Evolutionary conservation across 2,888 invertebrate species (phyloP).

Genomic region (Brachynemurus nebulosus): DNA sequence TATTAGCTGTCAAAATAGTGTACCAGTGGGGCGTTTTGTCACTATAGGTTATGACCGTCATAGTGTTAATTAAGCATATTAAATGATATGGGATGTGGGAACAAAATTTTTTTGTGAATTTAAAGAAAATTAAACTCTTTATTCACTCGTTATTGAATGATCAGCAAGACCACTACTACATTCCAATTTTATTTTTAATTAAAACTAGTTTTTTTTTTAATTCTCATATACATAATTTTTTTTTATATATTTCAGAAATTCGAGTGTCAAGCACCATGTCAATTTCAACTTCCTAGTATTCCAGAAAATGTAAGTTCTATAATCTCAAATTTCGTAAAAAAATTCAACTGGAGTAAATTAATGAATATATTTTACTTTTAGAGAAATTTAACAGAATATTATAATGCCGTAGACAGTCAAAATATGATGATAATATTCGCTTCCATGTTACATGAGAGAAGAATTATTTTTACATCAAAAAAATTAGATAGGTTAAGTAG

Average conservation of each 20-base stretch:
- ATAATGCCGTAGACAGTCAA: conserved; percentile 86
- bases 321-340: background rate
- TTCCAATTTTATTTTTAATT: no score
- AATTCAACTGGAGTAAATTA: background rate
- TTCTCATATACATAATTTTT: no score
- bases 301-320: conserved; percentile 77
- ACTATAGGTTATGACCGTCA: no score
- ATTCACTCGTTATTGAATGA: no score
- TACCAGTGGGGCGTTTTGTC: no score
- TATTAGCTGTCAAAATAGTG: no score
- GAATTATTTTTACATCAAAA: conserved; percentile 85
- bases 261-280: conserved; percentile 61
- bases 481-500: conserved; percentile 83
- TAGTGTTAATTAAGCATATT: no score
- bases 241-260: conserved; percentile 54
- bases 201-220: no score
- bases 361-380: conserved; percentile 32
- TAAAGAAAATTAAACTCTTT: no score
- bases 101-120: no score
- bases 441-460: conserved; percentile 84
- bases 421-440: conserved; percentile 96
- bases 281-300: conserved; percentile 80
- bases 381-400: conserved; percentile 95
- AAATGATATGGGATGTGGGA: no score
- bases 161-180: no score